Evolutionary conservation across 2,113 vertebrate genomes (phyloP).

Genomic region (Vimba vimba): DNA sequence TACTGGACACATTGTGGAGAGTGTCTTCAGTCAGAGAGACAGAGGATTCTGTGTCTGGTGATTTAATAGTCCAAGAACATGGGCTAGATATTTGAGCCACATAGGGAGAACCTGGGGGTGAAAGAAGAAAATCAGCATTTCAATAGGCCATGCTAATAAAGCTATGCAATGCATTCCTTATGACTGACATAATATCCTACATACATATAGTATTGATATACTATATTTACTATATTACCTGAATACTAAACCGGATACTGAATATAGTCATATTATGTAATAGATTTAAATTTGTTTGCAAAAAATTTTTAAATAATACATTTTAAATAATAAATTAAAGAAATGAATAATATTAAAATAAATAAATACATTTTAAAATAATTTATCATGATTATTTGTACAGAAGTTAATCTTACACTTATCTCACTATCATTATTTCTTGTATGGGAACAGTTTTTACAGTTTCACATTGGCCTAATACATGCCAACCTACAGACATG

Average conservation of each 20-base stretch:
- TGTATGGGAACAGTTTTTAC: not conserved
- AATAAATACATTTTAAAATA: too few relatives aligned
- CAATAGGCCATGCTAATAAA: not conserved
- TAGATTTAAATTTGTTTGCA: too few relatives aligned
- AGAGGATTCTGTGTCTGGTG: not conserved
- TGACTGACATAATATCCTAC: too few relatives aligned
- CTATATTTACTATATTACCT: too few relatives aligned
- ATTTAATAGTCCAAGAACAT: constrained; percentile 64
- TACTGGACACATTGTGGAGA: not conserved
- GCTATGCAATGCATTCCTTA: too few relatives aligned
- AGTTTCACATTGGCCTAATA: not conserved
- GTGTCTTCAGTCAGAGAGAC: constrained; percentile 42
- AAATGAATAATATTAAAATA: too few relatives aligned
- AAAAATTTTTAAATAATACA: too few relatives aligned
- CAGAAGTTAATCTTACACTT: not conserved
- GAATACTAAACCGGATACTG: too few relatives aligned
- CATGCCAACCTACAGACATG: not conserved
- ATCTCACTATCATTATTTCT: not conserved
- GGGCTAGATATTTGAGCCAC: constrained; percentile 22
- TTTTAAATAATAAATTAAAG: too few relatives aligned
- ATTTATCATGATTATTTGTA: too few relatives aligned
- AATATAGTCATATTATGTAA: too few relatives aligned
- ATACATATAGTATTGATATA: too few relatives aligned
- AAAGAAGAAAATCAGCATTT: not conserved
- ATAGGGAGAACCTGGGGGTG: constrained; percentile 35